Base-by-base conservation (phyloP, 1,140 invertebrate genomes). In the Dendroctonus ponderosae region DNA sequence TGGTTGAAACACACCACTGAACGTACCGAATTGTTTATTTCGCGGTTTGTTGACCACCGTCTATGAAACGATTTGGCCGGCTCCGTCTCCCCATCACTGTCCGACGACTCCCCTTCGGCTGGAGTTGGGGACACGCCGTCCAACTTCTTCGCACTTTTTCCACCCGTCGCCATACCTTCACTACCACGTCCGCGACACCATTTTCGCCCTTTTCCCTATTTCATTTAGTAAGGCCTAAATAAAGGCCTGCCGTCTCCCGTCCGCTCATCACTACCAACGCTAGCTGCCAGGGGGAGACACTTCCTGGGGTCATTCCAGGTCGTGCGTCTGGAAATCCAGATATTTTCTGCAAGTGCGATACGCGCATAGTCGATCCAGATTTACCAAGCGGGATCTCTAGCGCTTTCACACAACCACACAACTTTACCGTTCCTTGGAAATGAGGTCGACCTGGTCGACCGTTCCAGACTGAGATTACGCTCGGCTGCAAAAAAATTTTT, bases 1-100 rank as follows among this genome's bases (percentile, higher is more conserved):
- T 44, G 40, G 54, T 41, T 67, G 62, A 51, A 42, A 61, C 48
- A 49, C 15, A 54, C 41, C 52, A 71, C 57, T 62, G 49, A 70
- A 80, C 82, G 81, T 79, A 88, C 86, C 79, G 84, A 80, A 75
- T 80, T 82, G 75, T 85, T 85, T 63, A 86, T 84, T 68, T 85
- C 84, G 76, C 83, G 82, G 73, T 87, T 86, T 51, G 85, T 88
- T 57, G 86, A 88, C 71, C 88, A 81, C 71, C 85, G 82, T 75
- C 86, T 80, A 72, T 86, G 85, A 76, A 87, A 88, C 65, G 84
- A 84, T 76, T 79, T 83, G 43, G 85, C 85, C 66, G 86, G 85
- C 74, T 87, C 86, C 14, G 83, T 82, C 78, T 89, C 87, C 64
- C 82, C 84, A 77, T 89, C 87, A 72, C 86, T 88, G 72, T 87